Conservation (phyloP, 2,113 vertebrate genomes). For the Sinocyclocheilus anshuiensis region DNA sequence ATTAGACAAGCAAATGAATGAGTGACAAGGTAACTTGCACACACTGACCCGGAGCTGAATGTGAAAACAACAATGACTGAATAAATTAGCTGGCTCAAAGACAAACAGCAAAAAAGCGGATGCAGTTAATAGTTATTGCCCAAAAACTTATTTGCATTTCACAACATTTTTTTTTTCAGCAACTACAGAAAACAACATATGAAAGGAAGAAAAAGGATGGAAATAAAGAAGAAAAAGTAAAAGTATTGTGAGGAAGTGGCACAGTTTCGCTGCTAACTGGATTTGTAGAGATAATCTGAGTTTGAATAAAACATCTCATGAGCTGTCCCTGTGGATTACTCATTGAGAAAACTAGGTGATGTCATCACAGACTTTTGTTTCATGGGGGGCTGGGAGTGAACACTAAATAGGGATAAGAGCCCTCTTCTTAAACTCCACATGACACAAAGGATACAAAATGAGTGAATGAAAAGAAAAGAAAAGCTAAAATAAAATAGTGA, state of each 20-base stretch:
- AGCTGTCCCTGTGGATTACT: slow-evolving; percentile 64
- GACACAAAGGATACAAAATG: slow-evolving; percentile 41
- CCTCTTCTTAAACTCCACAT: slow-evolving; percentile 41
- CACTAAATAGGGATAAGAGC: slow-evolving; percentile 47
- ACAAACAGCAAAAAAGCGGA: slow-evolving; percentile 11
- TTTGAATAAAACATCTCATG: slow-evolving; percentile 69
- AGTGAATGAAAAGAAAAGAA: slow-evolving; percentile 13
- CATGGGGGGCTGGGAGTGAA: slow-evolving; percentile 10
- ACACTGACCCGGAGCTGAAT: slow-evolving; percentile 28
- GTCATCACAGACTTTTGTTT: slow-evolving; percentile 67
- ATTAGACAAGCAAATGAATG: slow-evolving; percentile 40
- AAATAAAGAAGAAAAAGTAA: slow-evolving; percentile 17
- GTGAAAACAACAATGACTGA: slow-evolving; percentile 26
- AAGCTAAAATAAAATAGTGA: neutral
- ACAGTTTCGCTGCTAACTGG: slow-evolving; percentile 57
- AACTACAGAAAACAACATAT: slow-evolving; percentile 13
- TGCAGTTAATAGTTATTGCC: neutral
- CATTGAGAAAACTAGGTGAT: slow-evolving; percentile 69
- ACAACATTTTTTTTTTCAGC: neutral
- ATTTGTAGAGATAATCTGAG: slow-evolving; percentile 66
- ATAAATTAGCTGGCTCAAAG: slow-evolving; percentile 31
- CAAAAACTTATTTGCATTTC: slow-evolving; percentile 17
- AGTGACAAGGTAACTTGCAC: slow-evolving; percentile 26
- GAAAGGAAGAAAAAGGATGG: slow-evolving; percentile 24
- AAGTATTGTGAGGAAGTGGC: slow-evolving; percentile 27